These are phyloP conservation scores for Tribolium freemani DNA, from an alignment of 2,888 invertebrate genomes.

Conservation along the genomic window DNA sequence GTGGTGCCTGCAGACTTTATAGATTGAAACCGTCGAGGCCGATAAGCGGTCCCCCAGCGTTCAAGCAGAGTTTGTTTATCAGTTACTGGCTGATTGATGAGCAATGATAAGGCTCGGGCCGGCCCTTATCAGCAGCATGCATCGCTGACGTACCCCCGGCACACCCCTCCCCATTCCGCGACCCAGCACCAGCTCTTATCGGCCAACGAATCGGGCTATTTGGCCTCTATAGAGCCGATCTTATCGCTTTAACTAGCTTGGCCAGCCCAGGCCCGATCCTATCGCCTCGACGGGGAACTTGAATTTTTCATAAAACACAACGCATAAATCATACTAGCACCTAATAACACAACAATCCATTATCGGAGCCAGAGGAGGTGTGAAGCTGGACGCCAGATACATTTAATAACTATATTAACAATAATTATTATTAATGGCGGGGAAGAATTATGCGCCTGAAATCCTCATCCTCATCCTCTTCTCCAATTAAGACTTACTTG, in stretches of 20 bases:
- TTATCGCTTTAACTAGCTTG: slow-evolving; percentile 73
- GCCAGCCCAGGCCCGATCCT: slow-evolving; percentile 70
- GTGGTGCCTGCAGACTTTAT: slow-evolving; percentile 63
- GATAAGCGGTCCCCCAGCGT: slow-evolving; percentile 69
- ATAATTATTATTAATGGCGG: slow-evolving; percentile 25
- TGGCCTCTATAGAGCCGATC: slow-evolving; percentile 70
- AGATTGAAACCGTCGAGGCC: slow-evolving; percentile 71
- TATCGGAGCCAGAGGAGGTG: slow-evolving; percentile 37
- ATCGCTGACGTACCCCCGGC: slow-evolving; percentile 59
- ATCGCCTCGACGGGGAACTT: slow-evolving; percentile 64
- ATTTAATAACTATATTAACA: slow-evolving; percentile 37
- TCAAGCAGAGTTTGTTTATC: slow-evolving; percentile 68
- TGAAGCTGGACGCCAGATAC: slow-evolving; percentile 26
- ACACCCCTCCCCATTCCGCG: slow-evolving; percentile 55
- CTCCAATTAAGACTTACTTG: slow-evolving; percentile 13
- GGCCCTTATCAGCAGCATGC: slow-evolving; percentile 68
- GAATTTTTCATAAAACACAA: slow-evolving; percentile 60
- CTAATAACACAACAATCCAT: slow-evolving; percentile 43
- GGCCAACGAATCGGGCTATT: slow-evolving; percentile 67
- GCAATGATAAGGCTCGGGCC: slow-evolving; percentile 67
- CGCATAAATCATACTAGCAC: slow-evolving; percentile 64
- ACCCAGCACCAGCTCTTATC: slow-evolving; percentile 59
- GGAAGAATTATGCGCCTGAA: slow-evolving; percentile 1
- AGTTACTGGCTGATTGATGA: slow-evolving; percentile 68
- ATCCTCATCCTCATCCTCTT: neutral